Base-by-base conservation (phyloP, 2,888 invertebrate genomes). In the Petrophora chlorosata region DNA sequence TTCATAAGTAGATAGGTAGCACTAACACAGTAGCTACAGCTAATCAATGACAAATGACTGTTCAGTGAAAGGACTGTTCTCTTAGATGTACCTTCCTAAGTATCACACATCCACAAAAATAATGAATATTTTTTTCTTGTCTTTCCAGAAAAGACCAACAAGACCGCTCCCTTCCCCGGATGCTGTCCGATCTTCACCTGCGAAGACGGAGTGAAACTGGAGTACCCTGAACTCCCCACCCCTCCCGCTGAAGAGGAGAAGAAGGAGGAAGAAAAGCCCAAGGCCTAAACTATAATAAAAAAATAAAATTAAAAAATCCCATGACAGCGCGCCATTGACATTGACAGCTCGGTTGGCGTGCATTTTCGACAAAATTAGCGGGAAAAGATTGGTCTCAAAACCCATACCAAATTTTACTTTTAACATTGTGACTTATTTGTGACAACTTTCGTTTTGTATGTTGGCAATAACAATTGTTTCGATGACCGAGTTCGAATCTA, bases 161-260 rank as follows among this genome's bases (percentile, higher is more conserved):
- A 96, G 85, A 96, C 96, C 5, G 96, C 97, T 1, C 87, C 94
- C 0, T 97, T 97, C 94, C 97, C 97, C 4, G 92, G 90, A 17
- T 97, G 97, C 81, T 97, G 97, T 78, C 97, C 97, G 0, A 88
- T 89, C 56, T 97, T 97, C 91, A 94, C 94, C 5, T 97, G 97
- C 84, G 96, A 97, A 76, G 94, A 94, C 12, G 97, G 97, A 28
- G 95, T 93, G 40, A 95, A 94, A 69, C 85, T 97, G 69, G 96
- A 97, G 82, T 97, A 95, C 86, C 97, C 97, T 2, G 96, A 96
- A 70, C 93, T 96, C 77, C 93, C 69, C 59, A 89, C 70, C 55
- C 92, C 76, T 63, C 89, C 71, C 62, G 85, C 67, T 66, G 87
- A 81, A 67, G 88, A 58, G 43, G 79, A 67, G 46, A 80, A 76